Evolutionary conservation across 2,888 invertebrate genomes (phyloP).

Genomic region (Acanthosepion lycidas): DNA sequence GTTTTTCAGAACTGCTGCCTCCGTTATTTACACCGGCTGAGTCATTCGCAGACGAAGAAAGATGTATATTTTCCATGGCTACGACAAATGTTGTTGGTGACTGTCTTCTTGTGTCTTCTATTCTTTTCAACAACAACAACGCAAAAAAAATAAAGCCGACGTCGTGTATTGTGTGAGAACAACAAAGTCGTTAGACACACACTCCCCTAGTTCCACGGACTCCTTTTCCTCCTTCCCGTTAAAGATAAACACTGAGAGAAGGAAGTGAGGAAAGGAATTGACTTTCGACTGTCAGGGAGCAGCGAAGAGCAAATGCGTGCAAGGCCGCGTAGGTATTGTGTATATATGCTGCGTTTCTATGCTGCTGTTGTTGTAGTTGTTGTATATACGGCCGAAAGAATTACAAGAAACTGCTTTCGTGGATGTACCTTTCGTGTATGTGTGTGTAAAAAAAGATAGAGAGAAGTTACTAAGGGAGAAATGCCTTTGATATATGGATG

Average conservation of each 20-base stretch:
- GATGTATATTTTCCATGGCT: neutral
- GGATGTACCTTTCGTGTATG: neutral
- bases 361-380: too few relatives aligned
- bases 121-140: neutral
- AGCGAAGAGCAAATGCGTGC: neutral
- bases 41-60: neutral
- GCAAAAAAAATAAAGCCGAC: neutral
- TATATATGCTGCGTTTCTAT: too few relatives aligned
- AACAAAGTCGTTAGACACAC: neutral
- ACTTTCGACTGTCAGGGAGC: neutral
- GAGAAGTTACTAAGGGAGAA: too few relatives aligned
- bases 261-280: neutral
- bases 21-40: neutral
- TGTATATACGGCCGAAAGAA: too few relatives aligned
- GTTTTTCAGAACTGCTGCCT: neutral
- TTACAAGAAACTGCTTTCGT: too few relatives aligned
- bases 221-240: neutral
- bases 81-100: neutral
- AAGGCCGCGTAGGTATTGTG: too few relatives aligned
- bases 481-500: neutral
- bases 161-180: neutral
- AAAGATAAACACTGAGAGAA: neutral
- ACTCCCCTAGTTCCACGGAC: neutral
- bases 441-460: neutral
- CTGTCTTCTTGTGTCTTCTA: neutral